Percentiles rank a stretch among this genome's conserved stretches.
Evolutionary conservation across 92 coral and sea anemone genomes (phyloP).

Genomic region (Porites divaricata): DNA sequence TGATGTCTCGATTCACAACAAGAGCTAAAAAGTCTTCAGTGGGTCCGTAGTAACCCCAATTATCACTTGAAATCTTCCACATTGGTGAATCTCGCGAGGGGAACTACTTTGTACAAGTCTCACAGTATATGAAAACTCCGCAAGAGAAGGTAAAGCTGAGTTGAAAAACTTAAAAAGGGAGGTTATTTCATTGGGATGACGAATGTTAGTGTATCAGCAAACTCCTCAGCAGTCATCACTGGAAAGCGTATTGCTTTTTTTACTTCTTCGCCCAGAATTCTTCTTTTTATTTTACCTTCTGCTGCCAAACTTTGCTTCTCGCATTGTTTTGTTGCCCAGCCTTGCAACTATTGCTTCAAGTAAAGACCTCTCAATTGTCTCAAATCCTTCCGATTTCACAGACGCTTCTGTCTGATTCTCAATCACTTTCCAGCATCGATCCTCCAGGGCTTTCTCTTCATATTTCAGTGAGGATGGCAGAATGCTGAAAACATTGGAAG

Average conservation of each 20-base stretch:
- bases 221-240: not conserved
- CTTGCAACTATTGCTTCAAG: conserved; percentile 44
- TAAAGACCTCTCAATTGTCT: conserved; percentile 42
- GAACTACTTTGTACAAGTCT: not conserved
- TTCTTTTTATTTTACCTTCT: not conserved
- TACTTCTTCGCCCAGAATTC: not conserved
- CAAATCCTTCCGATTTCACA: conserved; percentile 48
- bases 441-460: conserved; percentile 55
- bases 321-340: conserved; percentile 53
- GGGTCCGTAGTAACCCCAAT: not conserved
- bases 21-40: not conserved
- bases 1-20: not conserved
- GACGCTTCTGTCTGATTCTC: conserved; percentile 53
- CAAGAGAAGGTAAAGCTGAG: not conserved
- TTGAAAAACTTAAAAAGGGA: not conserved
- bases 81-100: not conserved
- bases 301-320: not conserved
- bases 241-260: conserved; percentile 19
- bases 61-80: not conserved
- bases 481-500: conserved; percentile 27
- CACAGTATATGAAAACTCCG: not conserved
- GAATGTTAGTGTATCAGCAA: not conserved
- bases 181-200: not conserved
- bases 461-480: not conserved
- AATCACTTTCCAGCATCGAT: conserved; percentile 68